A percentile compares a stretch with the other conserved stretches of the same genome.
These are phyloP conservation scores for Gymnobelideus leadbeateri DNA, from an alignment of 2,113 vertebrate species.

Conservation along the genomic window DNA sequence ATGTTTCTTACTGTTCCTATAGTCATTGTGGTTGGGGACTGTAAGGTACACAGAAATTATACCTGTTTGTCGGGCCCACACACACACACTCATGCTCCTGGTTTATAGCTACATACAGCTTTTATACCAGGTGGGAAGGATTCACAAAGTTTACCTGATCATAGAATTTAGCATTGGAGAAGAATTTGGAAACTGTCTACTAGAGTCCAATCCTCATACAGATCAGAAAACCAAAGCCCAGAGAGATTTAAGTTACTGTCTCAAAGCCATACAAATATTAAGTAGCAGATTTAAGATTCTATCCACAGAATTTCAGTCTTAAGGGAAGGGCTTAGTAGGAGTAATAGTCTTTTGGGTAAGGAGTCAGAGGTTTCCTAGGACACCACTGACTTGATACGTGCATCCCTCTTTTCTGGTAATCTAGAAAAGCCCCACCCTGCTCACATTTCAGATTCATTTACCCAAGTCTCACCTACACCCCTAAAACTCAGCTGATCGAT, in stretches of 20 bases:
- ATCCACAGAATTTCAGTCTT: background rate
- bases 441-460: background rate
- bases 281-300: conserved; percentile 5
- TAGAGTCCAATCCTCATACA: background rate
- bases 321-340: background rate
- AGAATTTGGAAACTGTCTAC: background rate
- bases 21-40: background rate
- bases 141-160: background rate
- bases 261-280: background rate
- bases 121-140: background rate
- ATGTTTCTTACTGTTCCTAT: background rate
- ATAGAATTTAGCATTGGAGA: conserved; percentile 34
- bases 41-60: background rate
- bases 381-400: background rate
- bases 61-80: background rate
- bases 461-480: background rate
- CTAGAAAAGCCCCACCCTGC: background rate
- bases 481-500: background rate
- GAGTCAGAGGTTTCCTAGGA: background rate
- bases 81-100: too few species aligned
- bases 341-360: background rate
- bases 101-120: too few species aligned
- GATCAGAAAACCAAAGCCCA: background rate
- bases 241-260: background rate
- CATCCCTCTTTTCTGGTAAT: background rate